Conservation (phyloP, 1,140 invertebrate genomes). For the Cydia fagiglandana region DNA sequence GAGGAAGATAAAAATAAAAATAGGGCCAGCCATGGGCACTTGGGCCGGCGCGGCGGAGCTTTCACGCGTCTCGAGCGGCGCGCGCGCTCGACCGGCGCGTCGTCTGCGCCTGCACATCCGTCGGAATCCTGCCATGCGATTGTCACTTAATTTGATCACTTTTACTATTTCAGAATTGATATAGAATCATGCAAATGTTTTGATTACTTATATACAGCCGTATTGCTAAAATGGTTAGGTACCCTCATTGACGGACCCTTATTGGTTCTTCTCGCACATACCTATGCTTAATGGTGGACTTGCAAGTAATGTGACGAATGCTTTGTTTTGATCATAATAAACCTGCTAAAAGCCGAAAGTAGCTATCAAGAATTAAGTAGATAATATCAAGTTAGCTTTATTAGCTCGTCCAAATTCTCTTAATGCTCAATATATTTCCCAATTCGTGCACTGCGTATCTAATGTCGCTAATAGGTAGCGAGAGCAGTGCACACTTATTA, state of each 20-base stretch:
- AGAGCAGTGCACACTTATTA: neutral
- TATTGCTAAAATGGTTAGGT: no score
- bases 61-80: neutral
- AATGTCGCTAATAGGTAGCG: conserved; percentile 1
- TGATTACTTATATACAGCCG: neutral
- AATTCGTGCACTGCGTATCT: neutral
- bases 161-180: neutral
- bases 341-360: no score
- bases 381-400: no score
- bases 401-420: neutral
- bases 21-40: conserved; percentile 7
- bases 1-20: conserved; percentile 28
- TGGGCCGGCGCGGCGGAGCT: neutral
- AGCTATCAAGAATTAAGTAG: no score
- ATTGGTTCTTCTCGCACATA: no score
- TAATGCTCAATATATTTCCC: neutral
- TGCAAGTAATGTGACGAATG: no score
- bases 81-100: conserved; percentile 8
- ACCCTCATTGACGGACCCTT: no score
- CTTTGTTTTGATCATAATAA: no score
- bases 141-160: neutral
- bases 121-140: neutral
- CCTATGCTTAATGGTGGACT: no score
- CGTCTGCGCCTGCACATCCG: neutral
- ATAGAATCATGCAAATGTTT: neutral